phyloP scores from a whole-genome alignment of 2,888 invertebrate species.

The Cancer borealis region DNA sequence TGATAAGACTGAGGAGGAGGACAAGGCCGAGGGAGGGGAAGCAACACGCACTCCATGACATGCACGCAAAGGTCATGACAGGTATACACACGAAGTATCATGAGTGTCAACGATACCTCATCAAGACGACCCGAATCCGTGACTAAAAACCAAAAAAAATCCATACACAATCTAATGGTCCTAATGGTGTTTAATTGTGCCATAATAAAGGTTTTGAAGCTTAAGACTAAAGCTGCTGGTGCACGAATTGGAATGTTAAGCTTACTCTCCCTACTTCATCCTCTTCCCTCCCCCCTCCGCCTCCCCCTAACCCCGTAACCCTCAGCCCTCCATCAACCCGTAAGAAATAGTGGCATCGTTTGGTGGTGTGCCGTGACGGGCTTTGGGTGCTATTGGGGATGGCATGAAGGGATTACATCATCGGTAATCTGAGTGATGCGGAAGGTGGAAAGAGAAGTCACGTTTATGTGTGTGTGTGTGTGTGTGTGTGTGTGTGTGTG shows the following conservation, averaged over 20 bases:
- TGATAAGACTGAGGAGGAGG: background rate
- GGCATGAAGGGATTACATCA: background rate
- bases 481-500: background rate
- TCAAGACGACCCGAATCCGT: background rate
- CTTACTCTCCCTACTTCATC: background rate
- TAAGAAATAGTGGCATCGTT: conserved; percentile 8
- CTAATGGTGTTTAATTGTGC: background rate
- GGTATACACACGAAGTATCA: background rate
- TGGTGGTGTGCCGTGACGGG: background rate
- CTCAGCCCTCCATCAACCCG: background rate
- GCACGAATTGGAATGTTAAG: background rate
- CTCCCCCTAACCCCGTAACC: background rate
- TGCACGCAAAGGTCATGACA: background rate
- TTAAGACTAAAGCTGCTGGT: background rate
- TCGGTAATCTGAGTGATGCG: background rate
- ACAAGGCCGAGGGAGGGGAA: background rate
- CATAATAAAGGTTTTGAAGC: background rate
- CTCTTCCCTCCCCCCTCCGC: background rate
- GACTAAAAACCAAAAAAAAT: background rate
- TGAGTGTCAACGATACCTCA: background rate
- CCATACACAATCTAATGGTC: background rate
- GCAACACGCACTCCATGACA: background rate
- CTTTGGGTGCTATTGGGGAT: background rate
- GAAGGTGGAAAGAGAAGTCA: background rate
- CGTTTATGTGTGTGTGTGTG: conserved; percentile 4